These are phyloP conservation scores for Drosophila guanche DNA, from an alignment of 1,140 invertebrate genomes.

Conservation along the genomic window DNA sequence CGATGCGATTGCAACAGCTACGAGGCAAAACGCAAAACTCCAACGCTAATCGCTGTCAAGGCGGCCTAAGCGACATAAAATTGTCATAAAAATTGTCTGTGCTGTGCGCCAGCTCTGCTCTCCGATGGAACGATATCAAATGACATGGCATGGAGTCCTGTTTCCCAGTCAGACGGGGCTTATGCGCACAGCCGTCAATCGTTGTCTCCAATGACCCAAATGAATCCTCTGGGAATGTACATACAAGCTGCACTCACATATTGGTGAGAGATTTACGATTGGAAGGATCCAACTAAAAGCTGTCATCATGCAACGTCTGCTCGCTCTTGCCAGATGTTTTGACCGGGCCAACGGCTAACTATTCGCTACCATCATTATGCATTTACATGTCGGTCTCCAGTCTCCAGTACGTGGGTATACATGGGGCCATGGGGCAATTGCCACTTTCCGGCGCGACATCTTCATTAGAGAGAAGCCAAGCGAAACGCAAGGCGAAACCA, in stretches of 20 bases:
- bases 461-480: conserved; percentile 73
- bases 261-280: too few relatives aligned
- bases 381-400: conserved; percentile 37
- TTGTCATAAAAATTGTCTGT: conserved; percentile 44
- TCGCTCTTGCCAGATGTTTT: background rate
- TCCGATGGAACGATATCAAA: conserved; percentile 60
- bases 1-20: conserved; percentile 58
- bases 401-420: conserved; percentile 29
- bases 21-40: conserved; percentile 34
- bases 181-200: background rate
- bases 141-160: conserved; percentile 45
- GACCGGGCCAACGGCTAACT: conserved; percentile 12
- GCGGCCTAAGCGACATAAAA: conserved; percentile 32
- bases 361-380: conserved; percentile 48
- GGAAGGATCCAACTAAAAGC: too few relatives aligned
- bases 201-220: conserved; percentile 12
- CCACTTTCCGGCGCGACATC: conserved; percentile 65
- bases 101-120: background rate
- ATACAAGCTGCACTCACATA: too few relatives aligned
- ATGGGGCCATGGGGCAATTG: conserved; percentile 51
- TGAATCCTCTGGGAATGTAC: conserved; percentile 2
- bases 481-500: conserved; percentile 55
- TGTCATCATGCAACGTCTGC: too few relatives aligned
- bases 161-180: conserved; percentile 10
- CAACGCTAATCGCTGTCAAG: conserved; percentile 60